Evolutionary conservation across 2,797 vertebrate species (phyloP).

Genomic region (Phalloptychus januarius): DNA sequence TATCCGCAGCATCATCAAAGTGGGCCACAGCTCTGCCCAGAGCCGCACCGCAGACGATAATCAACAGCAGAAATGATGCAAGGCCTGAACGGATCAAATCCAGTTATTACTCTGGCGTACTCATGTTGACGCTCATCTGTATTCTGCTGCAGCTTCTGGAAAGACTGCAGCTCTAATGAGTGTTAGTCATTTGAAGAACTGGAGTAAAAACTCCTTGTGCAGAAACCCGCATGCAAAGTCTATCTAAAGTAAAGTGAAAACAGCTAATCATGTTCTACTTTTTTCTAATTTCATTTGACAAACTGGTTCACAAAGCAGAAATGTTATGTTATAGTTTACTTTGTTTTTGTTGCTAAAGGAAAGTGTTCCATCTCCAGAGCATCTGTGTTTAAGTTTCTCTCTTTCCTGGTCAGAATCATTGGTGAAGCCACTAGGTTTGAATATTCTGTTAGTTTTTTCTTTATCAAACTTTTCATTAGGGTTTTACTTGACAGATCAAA

Average conservation of each 20-base stretch:
- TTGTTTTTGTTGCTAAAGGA: background rate
- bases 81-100: slow-evolving; percentile 8
- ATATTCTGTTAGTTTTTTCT: too few species aligned
- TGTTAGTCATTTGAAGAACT: slow-evolving; percentile 13
- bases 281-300: background rate
- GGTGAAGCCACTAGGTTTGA: too few species aligned
- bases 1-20: slow-evolving; percentile 3
- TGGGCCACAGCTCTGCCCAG: slow-evolving; percentile 17
- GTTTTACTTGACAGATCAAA: background rate
- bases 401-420: too few species aligned
- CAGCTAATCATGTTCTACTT: background rate
- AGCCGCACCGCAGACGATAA: slow-evolving; percentile 4
- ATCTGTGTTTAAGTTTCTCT: background rate
- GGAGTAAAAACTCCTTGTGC: slow-evolving; percentile 1
- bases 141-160: slow-evolving; percentile 43
- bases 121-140: slow-evolving; percentile 51
- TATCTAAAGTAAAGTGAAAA: background rate
- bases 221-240: background rate
- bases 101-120: slow-evolving; percentile 15
- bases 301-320: background rate
- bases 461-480: too few species aligned
- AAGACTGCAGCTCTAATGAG: slow-evolving; percentile 13
- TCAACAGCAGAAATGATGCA: slow-evolving; percentile 22
- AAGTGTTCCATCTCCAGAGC: background rate
- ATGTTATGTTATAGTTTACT: background rate